phyloP scores from a whole-genome alignment of 37 sponge, comb jelly and placozoan genomes.

The Oopsacas minuta region DNA sequence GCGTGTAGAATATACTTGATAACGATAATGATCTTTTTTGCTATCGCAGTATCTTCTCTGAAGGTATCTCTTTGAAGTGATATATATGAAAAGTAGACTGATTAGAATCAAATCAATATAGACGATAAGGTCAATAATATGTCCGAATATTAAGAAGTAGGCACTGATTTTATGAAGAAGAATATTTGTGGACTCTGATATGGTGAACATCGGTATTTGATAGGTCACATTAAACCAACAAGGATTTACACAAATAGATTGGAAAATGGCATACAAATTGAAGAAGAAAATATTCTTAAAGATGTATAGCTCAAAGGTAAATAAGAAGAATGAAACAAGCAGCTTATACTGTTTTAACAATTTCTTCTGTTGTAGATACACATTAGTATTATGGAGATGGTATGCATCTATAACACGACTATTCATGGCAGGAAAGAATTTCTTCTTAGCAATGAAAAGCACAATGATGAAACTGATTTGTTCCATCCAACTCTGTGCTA shows the following conservation, averaged over 20 bases:
- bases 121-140: background rate
- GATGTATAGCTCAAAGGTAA: background rate
- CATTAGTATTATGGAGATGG: background rate
- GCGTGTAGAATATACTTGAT: background rate
- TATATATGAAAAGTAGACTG: background rate
- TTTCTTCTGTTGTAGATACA: background rate
- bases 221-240: background rate
- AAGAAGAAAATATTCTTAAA: background rate
- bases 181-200: background rate
- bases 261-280: background rate
- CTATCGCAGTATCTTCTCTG: background rate
- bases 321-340: background rate
- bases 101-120: background rate
- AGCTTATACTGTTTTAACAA: background rate
- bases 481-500: background rate
- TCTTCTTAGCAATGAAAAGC: background rate
- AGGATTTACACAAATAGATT: background rate
- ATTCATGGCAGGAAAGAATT: background rate
- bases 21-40: background rate
- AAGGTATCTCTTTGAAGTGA: background rate
- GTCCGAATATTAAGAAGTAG: background rate
- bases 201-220: background rate
- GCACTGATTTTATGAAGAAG: background rate
- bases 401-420: slow-evolving; percentile 8
- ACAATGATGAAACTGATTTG: background rate